Percentiles rank a stretch among this genome's conserved stretches.
phyloP scores from a whole-genome alignment of 2,888 invertebrate genomes.

The Ornithoptera priamus region DNA sequence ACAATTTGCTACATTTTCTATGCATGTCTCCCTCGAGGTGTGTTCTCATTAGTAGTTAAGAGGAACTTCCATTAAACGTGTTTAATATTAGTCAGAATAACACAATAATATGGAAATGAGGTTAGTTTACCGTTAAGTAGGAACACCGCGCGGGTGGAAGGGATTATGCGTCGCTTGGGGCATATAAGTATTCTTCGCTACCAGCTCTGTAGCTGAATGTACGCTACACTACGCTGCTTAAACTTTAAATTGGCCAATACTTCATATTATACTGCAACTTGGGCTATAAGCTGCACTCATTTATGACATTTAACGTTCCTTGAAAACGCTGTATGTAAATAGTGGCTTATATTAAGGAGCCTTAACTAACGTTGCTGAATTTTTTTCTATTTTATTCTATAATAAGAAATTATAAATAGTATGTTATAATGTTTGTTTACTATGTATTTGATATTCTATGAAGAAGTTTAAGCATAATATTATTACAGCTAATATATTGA shows the following conservation, averaged over 20 bases:
- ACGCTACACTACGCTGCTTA: slow-evolving; percentile 36
- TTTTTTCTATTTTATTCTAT: neutral
- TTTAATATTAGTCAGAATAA: slow-evolving; percentile 30
- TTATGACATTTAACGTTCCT: slow-evolving; percentile 21
- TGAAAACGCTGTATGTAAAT: slow-evolving; percentile 21
- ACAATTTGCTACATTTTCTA: neutral
- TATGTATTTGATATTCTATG: too few species aligned
- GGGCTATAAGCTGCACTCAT: slow-evolving; percentile 24
- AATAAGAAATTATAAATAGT: too few species aligned
- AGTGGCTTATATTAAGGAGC: slow-evolving; percentile 8
- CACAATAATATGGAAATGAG: slow-evolving; percentile 36
- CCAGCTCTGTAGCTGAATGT: slow-evolving; percentile 26
- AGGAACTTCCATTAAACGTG: slow-evolving; percentile 15
- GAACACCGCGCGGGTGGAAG: slow-evolving; percentile 27
- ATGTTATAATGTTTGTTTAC: too few species aligned
- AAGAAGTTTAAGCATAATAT: too few species aligned
- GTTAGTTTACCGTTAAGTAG: slow-evolving; percentile 34
- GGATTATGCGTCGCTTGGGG: slow-evolving; percentile 37
- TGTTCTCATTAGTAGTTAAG: slow-evolving; percentile 17
- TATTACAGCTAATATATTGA: too few species aligned
- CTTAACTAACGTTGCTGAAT: slow-evolving; percentile 1
- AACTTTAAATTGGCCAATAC: slow-evolving; percentile 47
- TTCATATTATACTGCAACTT: slow-evolving; percentile 31
- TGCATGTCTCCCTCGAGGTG: slow-evolving; percentile 12
- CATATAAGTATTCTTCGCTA: slow-evolving; percentile 30